These are phyloP conservation scores for Glyptemys insculpta DNA, from an alignment of 2,797 vertebrate genomes.

Conservation along the genomic window DNA sequence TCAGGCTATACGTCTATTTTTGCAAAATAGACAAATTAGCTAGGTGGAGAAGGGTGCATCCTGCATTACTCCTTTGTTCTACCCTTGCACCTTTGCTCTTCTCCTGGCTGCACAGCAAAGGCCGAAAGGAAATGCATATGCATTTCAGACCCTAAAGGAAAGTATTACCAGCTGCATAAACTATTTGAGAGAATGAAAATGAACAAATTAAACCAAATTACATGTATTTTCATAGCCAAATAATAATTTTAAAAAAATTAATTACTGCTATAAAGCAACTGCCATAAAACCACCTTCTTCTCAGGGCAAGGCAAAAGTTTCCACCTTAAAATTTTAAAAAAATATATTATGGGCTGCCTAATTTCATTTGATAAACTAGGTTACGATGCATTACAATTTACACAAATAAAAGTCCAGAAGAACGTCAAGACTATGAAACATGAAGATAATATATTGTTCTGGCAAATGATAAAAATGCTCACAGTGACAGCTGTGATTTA, in stretches of 20 bases:
- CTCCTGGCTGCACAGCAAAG: background rate
- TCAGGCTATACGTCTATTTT: background rate
- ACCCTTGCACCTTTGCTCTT: background rate
- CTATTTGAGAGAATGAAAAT: conserved; percentile 36
- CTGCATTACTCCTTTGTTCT: background rate
- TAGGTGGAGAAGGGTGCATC: background rate
- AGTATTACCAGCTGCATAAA: background rate
- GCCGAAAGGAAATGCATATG: background rate
- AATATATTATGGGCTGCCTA: background rate
- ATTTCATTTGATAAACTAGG: conserved; percentile 69
- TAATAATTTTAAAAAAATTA: conserved; percentile 23
- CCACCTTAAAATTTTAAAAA: background rate
- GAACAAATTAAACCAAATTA: conserved; percentile 2
- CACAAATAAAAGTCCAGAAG: conserved; percentile 74
- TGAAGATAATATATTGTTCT: conserved; percentile 78
- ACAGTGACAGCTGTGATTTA: conserved; percentile 85
- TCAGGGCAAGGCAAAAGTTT: background rate
- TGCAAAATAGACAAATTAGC: background rate
- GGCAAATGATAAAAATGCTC: conserved; percentile 81
- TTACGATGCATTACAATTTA: conserved; percentile 72
- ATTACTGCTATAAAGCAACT: conserved; percentile 1
- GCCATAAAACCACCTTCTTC: background rate
- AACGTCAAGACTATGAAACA: conserved; percentile 64
- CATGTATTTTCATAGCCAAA: background rate
- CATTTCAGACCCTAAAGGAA: background rate